Conservation (phyloP, 1,140 invertebrate species). For the Ips typographus region DNA sequence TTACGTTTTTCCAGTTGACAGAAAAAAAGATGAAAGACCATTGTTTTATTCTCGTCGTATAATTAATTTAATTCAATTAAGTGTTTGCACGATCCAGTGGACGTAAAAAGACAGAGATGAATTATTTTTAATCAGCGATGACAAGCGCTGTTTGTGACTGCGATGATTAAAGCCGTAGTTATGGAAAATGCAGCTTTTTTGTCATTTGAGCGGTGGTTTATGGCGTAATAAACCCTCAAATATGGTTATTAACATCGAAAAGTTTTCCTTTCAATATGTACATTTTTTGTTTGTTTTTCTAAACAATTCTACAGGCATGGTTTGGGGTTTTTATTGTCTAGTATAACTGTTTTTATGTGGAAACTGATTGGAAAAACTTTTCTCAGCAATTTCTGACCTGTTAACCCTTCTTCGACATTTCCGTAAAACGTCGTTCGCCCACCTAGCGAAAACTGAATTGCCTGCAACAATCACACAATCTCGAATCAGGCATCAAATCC, state of each 20-base stretch:
- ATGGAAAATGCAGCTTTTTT: neutral
- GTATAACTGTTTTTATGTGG: no score
- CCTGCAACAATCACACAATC: no score
- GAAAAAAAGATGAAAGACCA: constrained; percentile 1
- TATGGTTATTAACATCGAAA: no score
- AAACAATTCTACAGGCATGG: no score
- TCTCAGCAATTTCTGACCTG: neutral
- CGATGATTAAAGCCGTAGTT: neutral
- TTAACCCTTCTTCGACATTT: neutral
- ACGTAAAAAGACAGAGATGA: neutral
- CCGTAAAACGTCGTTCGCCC: neutral
- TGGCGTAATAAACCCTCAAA: no score
- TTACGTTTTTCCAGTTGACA: neutral
- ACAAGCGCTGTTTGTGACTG: neutral
- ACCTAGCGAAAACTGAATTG: no score
- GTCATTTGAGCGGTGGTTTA: no score
- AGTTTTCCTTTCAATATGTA: no score
- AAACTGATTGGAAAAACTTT: neutral
- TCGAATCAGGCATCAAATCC: no score
- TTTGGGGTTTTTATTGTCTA: no score
- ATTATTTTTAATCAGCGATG: neutral
- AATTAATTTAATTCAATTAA: constrained; percentile 8
- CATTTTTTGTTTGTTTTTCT: no score
- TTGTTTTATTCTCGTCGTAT: neutral
- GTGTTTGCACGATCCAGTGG: neutral